phyloP scores from a whole-genome alignment of 1,140 invertebrate genomes.

The Ridgeia piscesae region DNA sequence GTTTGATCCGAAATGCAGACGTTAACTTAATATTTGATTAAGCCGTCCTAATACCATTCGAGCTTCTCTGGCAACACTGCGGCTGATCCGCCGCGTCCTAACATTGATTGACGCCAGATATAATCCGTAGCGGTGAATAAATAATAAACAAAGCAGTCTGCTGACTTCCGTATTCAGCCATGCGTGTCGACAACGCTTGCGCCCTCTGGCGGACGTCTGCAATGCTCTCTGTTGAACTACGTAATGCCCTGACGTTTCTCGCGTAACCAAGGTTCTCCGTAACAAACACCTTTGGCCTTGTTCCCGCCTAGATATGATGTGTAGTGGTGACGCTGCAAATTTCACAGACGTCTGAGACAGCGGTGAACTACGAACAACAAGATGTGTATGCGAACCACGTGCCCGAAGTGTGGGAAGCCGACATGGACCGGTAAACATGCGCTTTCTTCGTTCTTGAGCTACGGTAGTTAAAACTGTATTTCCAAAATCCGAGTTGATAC shows the following conservation, averaged over 20 bases:
- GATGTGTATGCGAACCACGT: not conserved
- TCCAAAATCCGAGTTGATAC: not conserved
- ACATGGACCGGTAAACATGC: not conserved
- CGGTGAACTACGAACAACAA: not conserved
- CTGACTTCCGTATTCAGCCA: too few species aligned
- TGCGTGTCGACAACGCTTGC: not conserved
- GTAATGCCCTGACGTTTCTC: not conserved
- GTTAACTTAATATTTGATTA: too few species aligned
- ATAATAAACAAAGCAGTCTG: not conserved
- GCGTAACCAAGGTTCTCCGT: not conserved
- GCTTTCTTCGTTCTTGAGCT: not conserved
- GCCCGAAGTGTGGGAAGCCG: not conserved
- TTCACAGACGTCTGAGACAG: not conserved
- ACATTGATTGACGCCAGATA: not conserved
- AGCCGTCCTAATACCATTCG: too few species aligned
- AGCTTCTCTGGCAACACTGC: not conserved
- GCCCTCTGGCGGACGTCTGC: not conserved
- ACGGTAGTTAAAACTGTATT: not conserved
- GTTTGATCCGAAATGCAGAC: too few species aligned
- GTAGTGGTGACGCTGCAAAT: not conserved
- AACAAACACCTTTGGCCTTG: not conserved
- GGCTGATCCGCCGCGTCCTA: not conserved
- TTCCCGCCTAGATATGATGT: not conserved
- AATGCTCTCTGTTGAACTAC: not conserved
- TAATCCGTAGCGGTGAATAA: slow-evolving; percentile 5